These are phyloP conservation scores for Lobophora halterata DNA, from an alignment of 2,888 invertebrate genomes.

Conservation along the genomic window DNA sequence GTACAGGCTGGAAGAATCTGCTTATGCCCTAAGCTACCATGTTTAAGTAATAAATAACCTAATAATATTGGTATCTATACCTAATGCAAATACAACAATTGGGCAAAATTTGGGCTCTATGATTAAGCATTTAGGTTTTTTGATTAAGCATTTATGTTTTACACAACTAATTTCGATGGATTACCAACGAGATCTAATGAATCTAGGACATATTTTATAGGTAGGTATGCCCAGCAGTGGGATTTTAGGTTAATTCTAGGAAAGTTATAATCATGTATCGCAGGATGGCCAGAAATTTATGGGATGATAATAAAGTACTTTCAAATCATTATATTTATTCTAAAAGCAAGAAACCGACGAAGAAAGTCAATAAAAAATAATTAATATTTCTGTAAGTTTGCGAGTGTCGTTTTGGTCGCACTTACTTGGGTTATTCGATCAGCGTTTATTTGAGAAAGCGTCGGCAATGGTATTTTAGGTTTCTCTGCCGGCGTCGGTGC, in stretches of 20 bases:
- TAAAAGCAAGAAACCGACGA: constrained; percentile 3
- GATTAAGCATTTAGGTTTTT: no score
- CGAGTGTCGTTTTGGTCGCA: constrained; percentile 48
- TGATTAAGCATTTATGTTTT: no score
- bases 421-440: constrained; percentile 93
- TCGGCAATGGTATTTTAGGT: constrained; percentile 84
- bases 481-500: constrained; percentile 52
- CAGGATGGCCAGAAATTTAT: background rate
- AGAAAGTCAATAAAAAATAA: background rate
- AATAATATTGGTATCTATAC: no score
- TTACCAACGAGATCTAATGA: no score
- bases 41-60: no score
- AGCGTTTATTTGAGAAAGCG: constrained; percentile 94
- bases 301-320: background rate
- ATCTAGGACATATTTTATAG: no score
- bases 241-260: constrained; percentile 11
- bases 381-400: constrained; percentile 27
- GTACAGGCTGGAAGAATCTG: no score
- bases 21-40: no score
- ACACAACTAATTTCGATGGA: no score
- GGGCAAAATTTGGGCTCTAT: no score
- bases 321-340: background rate
- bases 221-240: background rate
- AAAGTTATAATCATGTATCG: constrained; percentile 3
- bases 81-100: no score